Evolutionary conservation across 2,113 vertebrate species (phyloP), one percentile per base, ranked within the genome.

Genomic region (Progne subis): DNA sequence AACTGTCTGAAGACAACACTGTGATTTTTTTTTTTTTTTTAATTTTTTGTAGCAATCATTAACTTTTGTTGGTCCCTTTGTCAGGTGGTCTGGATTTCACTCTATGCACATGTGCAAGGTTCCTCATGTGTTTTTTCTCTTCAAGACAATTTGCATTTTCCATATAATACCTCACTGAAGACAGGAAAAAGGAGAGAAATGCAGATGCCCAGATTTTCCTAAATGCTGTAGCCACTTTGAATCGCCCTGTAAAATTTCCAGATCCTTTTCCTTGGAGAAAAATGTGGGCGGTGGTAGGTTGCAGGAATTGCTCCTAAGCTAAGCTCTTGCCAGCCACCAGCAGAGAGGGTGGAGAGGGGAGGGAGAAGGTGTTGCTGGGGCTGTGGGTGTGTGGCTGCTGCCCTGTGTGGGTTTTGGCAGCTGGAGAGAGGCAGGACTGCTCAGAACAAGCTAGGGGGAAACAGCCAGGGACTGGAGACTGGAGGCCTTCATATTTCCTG

Each of bases 161-260:
- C 18, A 1, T 52, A 18, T 70, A 92, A 83, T 72, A 81, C 82
- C 64, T 88, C 72, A 56, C 4, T 83, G 59, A 67, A 90, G 60
- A 43, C 9, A 12, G 29, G 50, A 56, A 39, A 90, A 88, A 92
- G 59, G 71, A 94, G 60, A 82, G 60, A 84, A 80, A 17, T 39
- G 34, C 50, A 80, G 90, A 75, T 1, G 2, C 37, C 39, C 64
- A 64, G 59, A 77, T 88, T 94, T 94, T 94, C 79, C 64, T 78
- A 41, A 77, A 21, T 41, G 26, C 71, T 88, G 55, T 41, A 39
- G 32, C 55, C 28, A 9, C 71, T 95, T 88, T 23, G 32, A 87
- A 79, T 94, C 4, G 28, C 76, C 25, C 56, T 52, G 68, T 96
- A 94, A 92, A 96, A 83, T 39, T 87, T 88, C 68, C 90, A 93